phyloP scores from a whole-genome alignment of 1,140 invertebrate genomes.

The Leptopilina clavipes region DNA sequence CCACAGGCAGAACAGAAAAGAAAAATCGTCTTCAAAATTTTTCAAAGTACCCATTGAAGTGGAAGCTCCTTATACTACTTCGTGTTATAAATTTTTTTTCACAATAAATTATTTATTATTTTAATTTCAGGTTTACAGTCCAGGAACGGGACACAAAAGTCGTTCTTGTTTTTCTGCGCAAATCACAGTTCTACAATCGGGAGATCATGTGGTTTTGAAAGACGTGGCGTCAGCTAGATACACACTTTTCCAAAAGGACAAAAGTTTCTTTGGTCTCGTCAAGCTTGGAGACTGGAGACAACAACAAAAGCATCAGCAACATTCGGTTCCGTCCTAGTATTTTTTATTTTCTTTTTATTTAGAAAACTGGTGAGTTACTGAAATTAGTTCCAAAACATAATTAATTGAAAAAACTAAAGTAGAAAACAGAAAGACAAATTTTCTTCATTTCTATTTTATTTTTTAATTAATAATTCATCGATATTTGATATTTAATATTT shows the following conservation, averaged over 20 bases:
- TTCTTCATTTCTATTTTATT: too few relatives aligned
- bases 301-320: conserved; percentile 52
- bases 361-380: neutral
- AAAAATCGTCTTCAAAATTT: too few relatives aligned
- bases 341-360: neutral
- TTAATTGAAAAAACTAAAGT: too few relatives aligned
- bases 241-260: conserved; percentile 82
- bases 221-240: conserved; percentile 82
- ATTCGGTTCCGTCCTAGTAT: conserved; percentile 19
- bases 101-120: neutral
- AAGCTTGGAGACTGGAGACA: conserved; percentile 79
- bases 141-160: conserved; percentile 64
- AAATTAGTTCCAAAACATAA: neutral
- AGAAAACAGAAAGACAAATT: too few relatives aligned
- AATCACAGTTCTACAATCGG: conserved; percentile 77
- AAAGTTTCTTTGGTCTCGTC: conserved; percentile 87
- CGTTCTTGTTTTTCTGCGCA: conserved; percentile 84
- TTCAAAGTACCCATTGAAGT: too few relatives aligned
- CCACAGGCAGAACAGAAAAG: too few relatives aligned
- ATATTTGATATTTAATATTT: too few relatives aligned
- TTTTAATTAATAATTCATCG: too few relatives aligned
- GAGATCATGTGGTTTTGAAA: conserved; percentile 80
- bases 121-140: conserved; percentile 62
- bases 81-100: too few relatives aligned
- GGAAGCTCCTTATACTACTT: too few relatives aligned